Evolutionary conservation across 1,140 invertebrate species (phyloP).

Genomic region (Anoplolepis gracilipes): DNA sequence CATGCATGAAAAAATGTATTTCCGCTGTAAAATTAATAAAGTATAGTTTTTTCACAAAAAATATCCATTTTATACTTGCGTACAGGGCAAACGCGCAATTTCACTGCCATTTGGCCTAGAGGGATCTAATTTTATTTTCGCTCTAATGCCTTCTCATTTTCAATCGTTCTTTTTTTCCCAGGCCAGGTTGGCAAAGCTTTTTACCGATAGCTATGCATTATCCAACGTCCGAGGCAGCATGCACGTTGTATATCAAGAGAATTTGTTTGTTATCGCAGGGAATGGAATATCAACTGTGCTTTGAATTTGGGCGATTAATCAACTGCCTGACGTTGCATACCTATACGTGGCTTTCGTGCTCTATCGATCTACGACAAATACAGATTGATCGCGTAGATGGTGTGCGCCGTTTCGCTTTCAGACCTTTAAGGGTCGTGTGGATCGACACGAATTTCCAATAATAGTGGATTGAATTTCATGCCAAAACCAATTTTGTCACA

Average conservation of each 20-base stretch:
- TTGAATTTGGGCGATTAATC: slow-evolving; percentile 59
- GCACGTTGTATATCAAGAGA: slow-evolving; percentile 46
- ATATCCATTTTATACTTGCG: neutral
- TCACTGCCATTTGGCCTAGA: neutral
- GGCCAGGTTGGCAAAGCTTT: slow-evolving; percentile 2
- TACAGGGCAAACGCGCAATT: neutral
- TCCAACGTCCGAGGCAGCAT: slow-evolving; percentile 27
- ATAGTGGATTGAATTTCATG: neutral
- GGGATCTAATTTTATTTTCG: slow-evolving; percentile 4
- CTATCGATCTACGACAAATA: slow-evolving; percentile 54
- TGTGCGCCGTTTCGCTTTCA: slow-evolving; percentile 35
- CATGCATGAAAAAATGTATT: neutral
- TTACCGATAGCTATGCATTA: slow-evolving; percentile 47
- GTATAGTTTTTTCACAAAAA: neutral
- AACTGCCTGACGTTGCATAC: slow-evolving; percentile 31
- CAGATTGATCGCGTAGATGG: slow-evolving; percentile 56
- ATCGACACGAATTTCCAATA: slow-evolving; percentile 11
- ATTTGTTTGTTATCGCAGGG: slow-evolving; percentile 54
- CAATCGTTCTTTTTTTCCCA: neutral
- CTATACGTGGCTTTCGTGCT: neutral
- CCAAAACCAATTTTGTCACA: neutral
- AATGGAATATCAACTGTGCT: slow-evolving; percentile 52
- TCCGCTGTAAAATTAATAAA: neutral
- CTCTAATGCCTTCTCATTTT: slow-evolving; percentile 12
- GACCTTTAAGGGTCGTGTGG: slow-evolving; percentile 19